Conservation (phyloP, 2,888 invertebrate species). For the Scaeva pyrastri region DNA sequence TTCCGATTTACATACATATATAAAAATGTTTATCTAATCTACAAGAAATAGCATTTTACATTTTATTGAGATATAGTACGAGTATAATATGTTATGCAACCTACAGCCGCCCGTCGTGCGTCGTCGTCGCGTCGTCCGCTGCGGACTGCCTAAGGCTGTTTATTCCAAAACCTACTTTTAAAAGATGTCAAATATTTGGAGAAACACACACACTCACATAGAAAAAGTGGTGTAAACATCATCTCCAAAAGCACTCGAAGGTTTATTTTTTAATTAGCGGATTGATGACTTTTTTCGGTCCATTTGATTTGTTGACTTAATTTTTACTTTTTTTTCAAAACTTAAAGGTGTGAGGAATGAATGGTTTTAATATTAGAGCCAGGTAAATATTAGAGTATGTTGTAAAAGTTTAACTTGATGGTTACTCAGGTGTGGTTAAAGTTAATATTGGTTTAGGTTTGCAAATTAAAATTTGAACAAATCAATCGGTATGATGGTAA, state of each 20-base stretch:
- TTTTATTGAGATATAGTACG: background rate
- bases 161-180: background rate
- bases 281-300: slow-evolving; percentile 15
- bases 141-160: background rate
- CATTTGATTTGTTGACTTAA: slow-evolving; percentile 1
- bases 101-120: too few species aligned
- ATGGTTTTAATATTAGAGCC: background rate
- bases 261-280: slow-evolving; percentile 12
- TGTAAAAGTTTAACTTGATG: background rate
- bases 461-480: background rate
- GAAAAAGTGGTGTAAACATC: too few species aligned
- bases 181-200: slow-evolving; percentile 28
- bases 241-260: background rate
- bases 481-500: background rate
- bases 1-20: background rate
- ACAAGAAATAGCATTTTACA: background rate
- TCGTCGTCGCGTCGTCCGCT: too few species aligned
- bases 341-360: background rate
- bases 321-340: background rate
- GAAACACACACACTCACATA: background rate
- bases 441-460: background rate
- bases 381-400: background rate
- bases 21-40: slow-evolving; percentile 28
- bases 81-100: too few species aligned
- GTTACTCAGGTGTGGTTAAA: background rate